Conservation (phyloP, 2,113 vertebrate genomes). For the Bombycilla garrulus region DNA sequence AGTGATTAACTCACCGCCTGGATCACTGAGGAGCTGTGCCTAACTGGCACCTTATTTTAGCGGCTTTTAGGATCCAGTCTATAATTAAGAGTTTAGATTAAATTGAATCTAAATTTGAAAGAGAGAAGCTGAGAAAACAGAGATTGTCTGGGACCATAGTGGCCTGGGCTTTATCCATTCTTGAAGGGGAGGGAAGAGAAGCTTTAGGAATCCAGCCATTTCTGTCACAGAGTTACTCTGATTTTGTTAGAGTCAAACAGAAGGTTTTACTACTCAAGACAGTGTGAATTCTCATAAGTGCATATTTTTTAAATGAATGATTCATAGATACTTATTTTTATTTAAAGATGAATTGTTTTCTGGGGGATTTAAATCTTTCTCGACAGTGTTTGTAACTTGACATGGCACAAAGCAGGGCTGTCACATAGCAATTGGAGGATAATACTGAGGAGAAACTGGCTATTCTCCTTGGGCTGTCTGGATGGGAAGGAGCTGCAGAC, state of each 20-base stretch:
- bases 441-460: constrained; percentile 3
- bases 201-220: neutral
- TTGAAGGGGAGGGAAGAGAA: neutral
- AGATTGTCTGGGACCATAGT: neutral
- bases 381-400: constrained; percentile 22
- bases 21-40: neutral
- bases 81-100: constrained; percentile 35
- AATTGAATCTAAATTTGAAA: neutral
- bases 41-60: constrained; percentile 35
- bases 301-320: constrained; percentile 22
- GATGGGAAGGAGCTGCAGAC: neutral
- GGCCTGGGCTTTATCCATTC: neutral
- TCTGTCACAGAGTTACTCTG: neutral
- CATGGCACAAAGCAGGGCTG: constrained; percentile 11
- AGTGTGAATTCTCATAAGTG: neutral
- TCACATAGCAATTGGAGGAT: neutral
- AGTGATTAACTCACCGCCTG: neutral
- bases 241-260: neutral
- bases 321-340: constrained; percentile 7
- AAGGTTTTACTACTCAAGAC: neutral
- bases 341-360: constrained; percentile 30
- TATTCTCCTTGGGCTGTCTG: neutral
- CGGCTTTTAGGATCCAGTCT: neutral
- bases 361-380: neutral
- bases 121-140: neutral